Evolutionary conservation across 2,888 invertebrate species (phyloP), one percentile per base, ranked within the genome.

Genomic region (Arenicola marina): DNA sequence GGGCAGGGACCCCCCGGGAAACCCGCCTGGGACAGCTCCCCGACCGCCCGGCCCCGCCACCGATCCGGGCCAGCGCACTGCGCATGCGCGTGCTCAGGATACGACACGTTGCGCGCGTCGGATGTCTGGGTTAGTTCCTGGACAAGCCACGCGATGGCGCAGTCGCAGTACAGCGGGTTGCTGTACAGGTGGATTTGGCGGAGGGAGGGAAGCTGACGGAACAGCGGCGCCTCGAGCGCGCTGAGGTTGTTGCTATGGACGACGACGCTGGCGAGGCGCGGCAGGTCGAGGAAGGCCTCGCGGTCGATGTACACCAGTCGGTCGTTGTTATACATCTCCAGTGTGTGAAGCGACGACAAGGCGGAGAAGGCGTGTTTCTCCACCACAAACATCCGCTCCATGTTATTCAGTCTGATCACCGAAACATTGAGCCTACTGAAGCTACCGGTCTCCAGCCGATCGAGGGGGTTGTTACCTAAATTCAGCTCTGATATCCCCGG

Each of bases 91-190:
- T 4, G 7, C 7, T 53, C 24, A 11, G 29, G 7, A 15, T 31
- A 4, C 11, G 29, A 11, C 15, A 32, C 4, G 53, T 32, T 53
- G 7, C 32, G 29, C 15, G 15, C 15, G 11, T 32, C n/a, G n/a
- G n/a, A n/a, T n/a, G n/a, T n/a, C n/a, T n/a, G n/a, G n/a, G n/a
- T n/a, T n/a, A 18, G 4, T 28, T 44, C 38, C 28, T 28, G 18
- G 3, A 21, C 26, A 7, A 65, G 29, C 67, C 67, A 67, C 4
- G 21, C n/a, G n/a, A 59, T 1, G 29, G 43, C 29, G 51, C 67
- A 67, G 65, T 66, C 67, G 34, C 67, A 67, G 26, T 24, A 32
- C 2, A 67, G 34, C 2, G 62, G 62, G 51, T 65, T 65, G 51
- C 31, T 26, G 31, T 34, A 28, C 3, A 62, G 38, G 26, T 44